Evolutionary conservation across 2,797 vertebrate species (phyloP).

Genomic region (Lateolabrax maculatus): DNA sequence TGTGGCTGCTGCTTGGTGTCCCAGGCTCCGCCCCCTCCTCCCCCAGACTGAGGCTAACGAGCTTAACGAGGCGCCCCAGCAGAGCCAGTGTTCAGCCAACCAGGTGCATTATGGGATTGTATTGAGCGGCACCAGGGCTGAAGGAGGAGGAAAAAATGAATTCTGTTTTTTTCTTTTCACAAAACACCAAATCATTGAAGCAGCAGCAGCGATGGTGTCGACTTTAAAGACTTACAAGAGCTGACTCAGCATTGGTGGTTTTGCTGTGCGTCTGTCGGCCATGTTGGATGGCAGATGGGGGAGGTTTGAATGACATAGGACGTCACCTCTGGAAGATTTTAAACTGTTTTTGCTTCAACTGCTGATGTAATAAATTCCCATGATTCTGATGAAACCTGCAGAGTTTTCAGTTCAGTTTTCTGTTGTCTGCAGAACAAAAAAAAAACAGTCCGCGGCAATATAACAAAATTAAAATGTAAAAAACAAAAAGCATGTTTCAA

Average conservation of each 20-base stretch:
- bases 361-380: constrained; percentile 76
- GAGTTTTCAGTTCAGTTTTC: constrained; percentile 21
- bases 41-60: constrained; percentile 27
- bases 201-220: not conserved
- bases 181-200: constrained; percentile 9
- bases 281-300: constrained; percentile 11
- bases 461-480: too few relatives aligned
- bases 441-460: too few relatives aligned
- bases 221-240: constrained; percentile 27
- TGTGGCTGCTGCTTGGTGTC: constrained; percentile 53
- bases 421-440: too few relatives aligned
- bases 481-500: too few relatives aligned
- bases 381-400: constrained; percentile 54
- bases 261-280: constrained; percentile 34
- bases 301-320: not conserved
- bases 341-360: constrained; percentile 68
- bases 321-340: constrained; percentile 53
- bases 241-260: not conserved
- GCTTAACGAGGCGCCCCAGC: not conserved
- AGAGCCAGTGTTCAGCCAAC: not conserved
- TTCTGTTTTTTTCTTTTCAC: constrained; percentile 2
- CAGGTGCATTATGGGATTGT: constrained; percentile 60
- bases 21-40: constrained; percentile 43
- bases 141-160: not conserved
- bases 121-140: not conserved